A percentile compares a stretch with the other conserved stretches of the same genome.
Evolutionary conservation across 2,113 vertebrate species (phyloP).

Genomic region (Anser cygnoides): DNA sequence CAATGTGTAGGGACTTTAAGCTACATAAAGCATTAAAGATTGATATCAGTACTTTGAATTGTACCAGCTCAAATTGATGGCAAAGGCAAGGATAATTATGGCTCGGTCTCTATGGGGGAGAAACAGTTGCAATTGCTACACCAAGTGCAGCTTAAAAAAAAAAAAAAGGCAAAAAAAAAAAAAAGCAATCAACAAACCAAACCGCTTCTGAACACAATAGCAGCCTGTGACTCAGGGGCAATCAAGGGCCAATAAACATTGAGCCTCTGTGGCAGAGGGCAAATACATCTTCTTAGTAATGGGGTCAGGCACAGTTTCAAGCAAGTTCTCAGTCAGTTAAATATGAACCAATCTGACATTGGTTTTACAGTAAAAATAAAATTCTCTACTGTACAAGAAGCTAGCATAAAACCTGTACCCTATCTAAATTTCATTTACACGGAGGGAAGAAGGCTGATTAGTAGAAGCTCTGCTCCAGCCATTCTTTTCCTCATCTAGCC

Average conservation of each 20-base stretch:
- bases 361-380: conserved; percentile 4
- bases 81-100: neutral
- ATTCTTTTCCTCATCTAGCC: neutral
- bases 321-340: neutral
- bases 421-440: neutral
- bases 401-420: neutral
- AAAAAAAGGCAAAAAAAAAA: neutral
- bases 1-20: neutral
- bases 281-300: conserved; percentile 27
- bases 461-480: neutral
- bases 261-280: conserved; percentile 32
- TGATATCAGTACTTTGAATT: neutral
- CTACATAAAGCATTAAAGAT: neutral
- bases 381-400: neutral
- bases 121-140: neutral
- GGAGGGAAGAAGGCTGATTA: neutral
- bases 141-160: conserved; percentile 10
- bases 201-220: conserved; percentile 39
- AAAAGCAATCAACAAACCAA: neutral
- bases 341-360: neutral
- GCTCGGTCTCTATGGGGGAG: neutral
- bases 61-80: neutral
- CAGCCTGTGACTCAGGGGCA: neutral
- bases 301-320: conserved; percentile 12
- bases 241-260: conserved; percentile 40